Evolutionary conservation across 2,113 vertebrate genomes (phyloP), one percentile per base, ranked within the genome.

Genomic region (Nibea coibor): DNA sequence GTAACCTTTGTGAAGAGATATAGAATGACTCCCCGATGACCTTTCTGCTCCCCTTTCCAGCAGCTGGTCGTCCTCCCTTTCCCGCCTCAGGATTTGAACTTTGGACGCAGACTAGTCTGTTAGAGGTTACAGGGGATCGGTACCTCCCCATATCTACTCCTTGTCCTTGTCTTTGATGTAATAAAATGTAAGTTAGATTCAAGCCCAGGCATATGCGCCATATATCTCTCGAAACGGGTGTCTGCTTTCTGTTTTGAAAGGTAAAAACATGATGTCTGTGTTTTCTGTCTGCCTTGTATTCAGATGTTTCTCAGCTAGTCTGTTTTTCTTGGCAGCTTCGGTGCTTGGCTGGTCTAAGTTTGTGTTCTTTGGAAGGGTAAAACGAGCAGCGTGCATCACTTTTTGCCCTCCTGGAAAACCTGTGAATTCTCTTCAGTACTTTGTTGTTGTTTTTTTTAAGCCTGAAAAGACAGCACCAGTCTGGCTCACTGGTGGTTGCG

Each of bases 51-150:
- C 47, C 83, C n/a, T 26, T 89, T 86, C 72, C 61, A 71, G 57
- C 63, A 20, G n/a, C 45, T 12, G 39, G 4, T 31, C 17, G 22
- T 56, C 66, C 85, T 89, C 79, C 87, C 76, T 88, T 88, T 86
- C 61, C 80, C 73, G 83, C 71, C 75, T 74, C 75, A 69, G 73
- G 75, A 85, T 88, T 48, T 92, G 83, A 92, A 88, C 57, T 80
- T 68, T 79, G 35, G 56, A 71, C 72, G 64, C 1, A 17, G 45
- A 48, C 39, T 20, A 8, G 62, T 82, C 48, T 42, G 72, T 31
- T 75, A 22, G 22, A 61, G 53, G 72, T 74, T 50, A 72, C 72
- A 50, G 26, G 58, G 24, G 12, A 59, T 15, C 17, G 15, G 9
- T 42, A 63, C 20, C 24, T 50, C 10, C 5, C 4, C 61, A 54